Evolutionary conservation across 2,113 vertebrate species (phyloP).

Genomic region (Triplophysa tibetana): DNA sequence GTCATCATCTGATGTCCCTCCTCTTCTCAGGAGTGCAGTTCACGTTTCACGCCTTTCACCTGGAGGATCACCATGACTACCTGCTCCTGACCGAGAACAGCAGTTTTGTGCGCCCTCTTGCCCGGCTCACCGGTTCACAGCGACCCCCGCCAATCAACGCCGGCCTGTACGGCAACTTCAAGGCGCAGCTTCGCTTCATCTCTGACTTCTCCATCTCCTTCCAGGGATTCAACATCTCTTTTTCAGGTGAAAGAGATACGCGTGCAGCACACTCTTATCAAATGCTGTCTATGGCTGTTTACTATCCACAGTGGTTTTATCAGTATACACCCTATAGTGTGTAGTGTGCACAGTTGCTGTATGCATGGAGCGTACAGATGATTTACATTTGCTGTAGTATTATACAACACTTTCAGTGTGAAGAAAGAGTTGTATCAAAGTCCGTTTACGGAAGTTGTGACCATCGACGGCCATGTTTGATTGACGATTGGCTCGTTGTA

Average conservation of each 20-base stretch:
- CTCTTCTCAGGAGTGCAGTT: conserved; percentile 72
- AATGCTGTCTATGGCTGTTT: too few species aligned
- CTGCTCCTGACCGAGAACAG: conserved; percentile 78
- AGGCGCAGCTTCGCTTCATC: conserved; percentile 79
- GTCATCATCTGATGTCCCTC: background rate
- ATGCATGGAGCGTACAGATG: background rate
- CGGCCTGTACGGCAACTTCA: conserved; percentile 77
- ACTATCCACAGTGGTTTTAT: too few species aligned
- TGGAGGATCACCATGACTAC: conserved; percentile 80
- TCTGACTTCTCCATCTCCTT: conserved; percentile 80
- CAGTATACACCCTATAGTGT: background rate
- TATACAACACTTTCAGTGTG: too few species aligned
- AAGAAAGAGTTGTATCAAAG: too few species aligned
- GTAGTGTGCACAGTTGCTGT: background rate
- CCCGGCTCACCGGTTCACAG: conserved; percentile 75
- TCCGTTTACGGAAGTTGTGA: too few species aligned
- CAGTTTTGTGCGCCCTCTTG: conserved; percentile 74
- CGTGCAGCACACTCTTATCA: too few species aligned
- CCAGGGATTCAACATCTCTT: conserved; percentile 79
- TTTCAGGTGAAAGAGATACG: conserved; percentile 63
- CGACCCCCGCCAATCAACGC: conserved; percentile 70
- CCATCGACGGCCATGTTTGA: too few species aligned
- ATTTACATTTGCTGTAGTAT: too few species aligned
- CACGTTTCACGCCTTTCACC: conserved; percentile 77
- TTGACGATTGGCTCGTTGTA: too few species aligned